phyloP scores from a whole-genome alignment of 2,888 invertebrate genomes.

The Rosalia funebris region DNA sequence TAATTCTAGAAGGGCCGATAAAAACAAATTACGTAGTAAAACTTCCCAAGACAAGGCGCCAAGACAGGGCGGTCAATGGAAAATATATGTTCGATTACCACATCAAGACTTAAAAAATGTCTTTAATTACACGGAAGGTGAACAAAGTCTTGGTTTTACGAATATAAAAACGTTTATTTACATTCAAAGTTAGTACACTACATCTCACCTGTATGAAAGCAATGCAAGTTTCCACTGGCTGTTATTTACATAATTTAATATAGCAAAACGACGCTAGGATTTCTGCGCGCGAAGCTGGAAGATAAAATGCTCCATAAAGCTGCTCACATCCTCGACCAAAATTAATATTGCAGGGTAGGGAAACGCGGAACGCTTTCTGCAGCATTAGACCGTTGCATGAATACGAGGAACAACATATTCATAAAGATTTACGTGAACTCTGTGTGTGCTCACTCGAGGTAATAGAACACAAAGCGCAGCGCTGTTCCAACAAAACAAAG shows the following conservation, averaged over 20 bases:
- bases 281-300: too few relatives aligned
- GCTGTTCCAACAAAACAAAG: conserved; percentile 11
- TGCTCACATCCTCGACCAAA: neutral
- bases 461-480: conserved; percentile 15
- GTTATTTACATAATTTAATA: too few relatives aligned
- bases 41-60: neutral
- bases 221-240: too few relatives aligned
- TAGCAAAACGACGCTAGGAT: too few relatives aligned
- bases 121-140: too few relatives aligned
- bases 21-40: conserved; percentile 5
- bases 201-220: too few relatives aligned
- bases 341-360: conserved; percentile 1
- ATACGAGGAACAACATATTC: conserved; percentile 17
- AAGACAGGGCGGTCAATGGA: neutral
- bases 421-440: conserved; percentile 13
- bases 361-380: conserved; percentile 10
- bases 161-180: too few relatives aligned
- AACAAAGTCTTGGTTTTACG: too few relatives aligned
- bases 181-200: too few relatives aligned
- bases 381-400: conserved; percentile 5
- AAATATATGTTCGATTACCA: too few relatives aligned
- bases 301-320: too few relatives aligned
- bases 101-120: too few relatives aligned
- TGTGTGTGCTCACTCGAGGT: conserved; percentile 10
- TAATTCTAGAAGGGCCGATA: conserved; percentile 14